phyloP scores from a whole-genome alignment of 1,140 invertebrate genomes.

The Aphis craccivora region DNA sequence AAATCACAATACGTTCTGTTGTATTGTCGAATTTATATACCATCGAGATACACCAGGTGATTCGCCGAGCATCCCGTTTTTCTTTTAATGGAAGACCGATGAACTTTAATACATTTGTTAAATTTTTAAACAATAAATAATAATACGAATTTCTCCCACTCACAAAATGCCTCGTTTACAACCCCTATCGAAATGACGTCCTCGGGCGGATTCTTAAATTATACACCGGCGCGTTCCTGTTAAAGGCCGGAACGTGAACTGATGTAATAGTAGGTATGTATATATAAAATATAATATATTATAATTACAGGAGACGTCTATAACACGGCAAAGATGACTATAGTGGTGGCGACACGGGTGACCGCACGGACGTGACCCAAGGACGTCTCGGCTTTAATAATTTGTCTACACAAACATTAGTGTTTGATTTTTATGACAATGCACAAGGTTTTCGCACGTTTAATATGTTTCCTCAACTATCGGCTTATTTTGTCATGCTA shows the following conservation, averaged over 20 bases:
- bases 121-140: neutral
- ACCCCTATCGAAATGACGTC: neutral
- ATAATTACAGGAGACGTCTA: neutral
- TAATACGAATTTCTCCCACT: neutral
- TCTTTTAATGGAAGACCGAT: no score
- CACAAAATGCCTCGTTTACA: neutral
- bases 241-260: neutral
- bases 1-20: no score
- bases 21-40: no score
- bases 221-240: neutral
- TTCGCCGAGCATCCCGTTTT: no score
- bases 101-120: no score
- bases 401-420: neutral
- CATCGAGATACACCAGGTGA: no score
- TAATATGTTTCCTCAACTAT: neutral
- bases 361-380: neutral
- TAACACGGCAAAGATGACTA: neutral
- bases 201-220: neutral
- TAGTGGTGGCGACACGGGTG: neutral
- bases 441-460: neutral
- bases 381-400: neutral
- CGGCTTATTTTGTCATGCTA: neutral
- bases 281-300: neutral
- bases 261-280: neutral
- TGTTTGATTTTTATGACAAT: neutral